Evolutionary conservation across 92 coral and sea anemone species (phyloP).

Genomic region (Galaxea fascicularis): DNA sequence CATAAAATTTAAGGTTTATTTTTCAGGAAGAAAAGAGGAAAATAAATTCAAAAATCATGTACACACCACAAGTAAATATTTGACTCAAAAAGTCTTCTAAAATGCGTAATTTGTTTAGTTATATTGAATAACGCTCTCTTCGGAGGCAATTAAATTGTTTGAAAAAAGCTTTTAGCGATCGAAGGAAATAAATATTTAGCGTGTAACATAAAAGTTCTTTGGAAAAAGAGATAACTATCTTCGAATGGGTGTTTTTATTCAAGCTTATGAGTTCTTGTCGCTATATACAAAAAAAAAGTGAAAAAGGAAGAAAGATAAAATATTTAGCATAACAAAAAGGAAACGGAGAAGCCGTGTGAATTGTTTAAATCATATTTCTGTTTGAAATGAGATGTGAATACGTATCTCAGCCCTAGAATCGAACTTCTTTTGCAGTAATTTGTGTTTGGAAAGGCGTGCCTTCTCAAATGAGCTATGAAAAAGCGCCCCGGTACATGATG

Average conservation of each 20-base stretch:
- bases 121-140: background rate
- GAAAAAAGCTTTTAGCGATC: conserved; percentile 7
- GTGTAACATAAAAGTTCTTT: too few relatives aligned
- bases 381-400: background rate
- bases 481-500: background rate
- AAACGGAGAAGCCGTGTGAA: background rate
- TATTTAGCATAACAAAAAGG: too few relatives aligned
- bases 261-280: background rate
- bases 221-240: background rate
- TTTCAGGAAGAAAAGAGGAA: too few relatives aligned
- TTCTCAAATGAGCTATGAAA: background rate
- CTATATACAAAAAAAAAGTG: background rate
- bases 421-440: too few relatives aligned
- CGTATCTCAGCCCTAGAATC: too few relatives aligned
- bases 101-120: background rate
- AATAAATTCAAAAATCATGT: too few relatives aligned
- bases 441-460: background rate
- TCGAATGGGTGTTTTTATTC: background rate
- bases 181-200: background rate
- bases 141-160: background rate
- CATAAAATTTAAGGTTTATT: too few relatives aligned
- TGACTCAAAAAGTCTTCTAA: too few relatives aligned
- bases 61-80: too few relatives aligned
- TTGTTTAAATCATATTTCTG: background rate
- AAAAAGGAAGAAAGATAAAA: background rate